Conservation (phyloP, 92 coral and sea anemone genomes). For the Epizoanthus scotinus region DNA sequence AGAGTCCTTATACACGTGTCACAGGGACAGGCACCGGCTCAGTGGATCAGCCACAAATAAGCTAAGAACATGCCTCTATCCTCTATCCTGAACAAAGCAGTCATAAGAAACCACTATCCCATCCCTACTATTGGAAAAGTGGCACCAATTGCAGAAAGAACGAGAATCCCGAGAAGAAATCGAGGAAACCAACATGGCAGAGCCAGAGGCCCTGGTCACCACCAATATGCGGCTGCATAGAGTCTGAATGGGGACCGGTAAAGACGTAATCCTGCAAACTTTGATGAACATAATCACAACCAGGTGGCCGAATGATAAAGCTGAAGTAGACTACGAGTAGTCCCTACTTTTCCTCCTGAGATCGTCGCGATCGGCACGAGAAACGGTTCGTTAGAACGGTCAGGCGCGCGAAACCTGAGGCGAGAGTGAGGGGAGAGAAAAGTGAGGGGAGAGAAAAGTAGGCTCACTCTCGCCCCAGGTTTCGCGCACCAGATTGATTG, state of each 20-base stretch:
- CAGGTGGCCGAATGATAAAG: slow-evolving; percentile 65
- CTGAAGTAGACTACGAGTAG: too few species aligned
- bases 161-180: slow-evolving; percentile 27
- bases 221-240: slow-evolving; percentile 51
- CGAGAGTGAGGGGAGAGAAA: too few species aligned
- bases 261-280: slow-evolving; percentile 55
- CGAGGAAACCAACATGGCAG: slow-evolving; percentile 48
- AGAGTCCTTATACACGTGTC: slow-evolving; percentile 47
- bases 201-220: slow-evolving; percentile 51
- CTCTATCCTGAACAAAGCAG: slow-evolving; percentile 44
- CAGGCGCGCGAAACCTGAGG: too few species aligned
- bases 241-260: slow-evolving; percentile 47
- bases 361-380: too few species aligned
- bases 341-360: too few species aligned
- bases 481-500: too few species aligned
- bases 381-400: too few species aligned
- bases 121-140: slow-evolving; percentile 49
- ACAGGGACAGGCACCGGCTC: slow-evolving; percentile 52
- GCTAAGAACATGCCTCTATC: slow-evolving; percentile 46
- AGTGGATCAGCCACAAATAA: slow-evolving; percentile 61
- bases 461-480: too few species aligned
- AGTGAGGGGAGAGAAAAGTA: too few species aligned
- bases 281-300: slow-evolving; percentile 47
- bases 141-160: slow-evolving; percentile 39
- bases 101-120: slow-evolving; percentile 44